Percentiles rank a stretch among this genome's conserved stretches.
phyloP scores from a whole-genome alignment of 2,797 vertebrate genomes.

The Fratercula arctica region DNA sequence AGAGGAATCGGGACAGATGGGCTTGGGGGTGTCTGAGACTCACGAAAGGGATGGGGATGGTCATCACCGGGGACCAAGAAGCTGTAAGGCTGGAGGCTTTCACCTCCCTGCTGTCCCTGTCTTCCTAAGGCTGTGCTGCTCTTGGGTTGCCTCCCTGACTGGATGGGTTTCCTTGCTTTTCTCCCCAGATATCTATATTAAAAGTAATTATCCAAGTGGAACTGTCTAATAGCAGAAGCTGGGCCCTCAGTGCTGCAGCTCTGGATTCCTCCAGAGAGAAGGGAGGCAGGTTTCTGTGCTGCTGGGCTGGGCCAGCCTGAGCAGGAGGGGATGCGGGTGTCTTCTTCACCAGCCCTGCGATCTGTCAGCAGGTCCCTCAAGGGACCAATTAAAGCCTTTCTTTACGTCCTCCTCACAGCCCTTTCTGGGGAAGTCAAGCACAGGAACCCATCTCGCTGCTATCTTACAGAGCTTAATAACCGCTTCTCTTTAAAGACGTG shows the following conservation, averaged over 20 bases:
- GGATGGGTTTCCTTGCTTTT: neutral
- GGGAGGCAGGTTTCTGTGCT: neutral
- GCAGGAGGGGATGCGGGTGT: neutral
- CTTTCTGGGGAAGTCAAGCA: neutral
- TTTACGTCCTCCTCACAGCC: neutral
- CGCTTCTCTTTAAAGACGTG: neutral
- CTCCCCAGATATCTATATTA: neutral
- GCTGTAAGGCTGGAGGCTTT: neutral
- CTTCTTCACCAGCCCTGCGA: neutral
- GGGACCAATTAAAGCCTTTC: neutral
- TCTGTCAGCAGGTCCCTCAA: neutral
- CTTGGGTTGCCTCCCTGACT: neutral
- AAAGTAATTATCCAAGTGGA: neutral
- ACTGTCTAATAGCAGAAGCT: neutral
- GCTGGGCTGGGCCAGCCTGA: neutral
- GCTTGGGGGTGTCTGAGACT: neutral
- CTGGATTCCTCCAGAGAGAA: too few relatives aligned
- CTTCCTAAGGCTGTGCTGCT: neutral
- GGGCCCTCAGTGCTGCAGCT: neutral
- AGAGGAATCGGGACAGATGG: rapidly evolving
- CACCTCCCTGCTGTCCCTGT: neutral
- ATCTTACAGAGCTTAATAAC: neutral
- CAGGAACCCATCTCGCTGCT: neutral
- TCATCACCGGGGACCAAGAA: neutral
- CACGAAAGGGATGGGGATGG: rapidly evolving